Evolutionary conservation across 2,797 vertebrate genomes (phyloP), one percentile per base, ranked within the genome.

Genomic region (Tragelaphus oryx): DNA sequence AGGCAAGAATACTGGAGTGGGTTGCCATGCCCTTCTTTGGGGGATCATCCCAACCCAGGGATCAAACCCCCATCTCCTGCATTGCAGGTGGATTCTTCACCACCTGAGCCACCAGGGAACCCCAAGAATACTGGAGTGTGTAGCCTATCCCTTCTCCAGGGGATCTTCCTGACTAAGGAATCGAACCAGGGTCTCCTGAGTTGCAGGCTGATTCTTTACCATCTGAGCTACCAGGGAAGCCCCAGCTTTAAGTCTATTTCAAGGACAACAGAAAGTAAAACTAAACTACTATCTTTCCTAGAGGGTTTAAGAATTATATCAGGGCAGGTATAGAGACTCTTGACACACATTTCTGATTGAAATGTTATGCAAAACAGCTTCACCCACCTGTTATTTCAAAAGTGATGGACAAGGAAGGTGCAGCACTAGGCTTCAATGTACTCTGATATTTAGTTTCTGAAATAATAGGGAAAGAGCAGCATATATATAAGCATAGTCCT

Each of bases 311-410:
- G 10, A 7, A 76, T 24, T 41, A 7, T 33, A 52, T 68, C 8
- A 83, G 41, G 30, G 46, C 91, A 75, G 5, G 18, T 74, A 33
- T 2, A 80, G 46, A 78, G 71, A 93, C 22, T 84, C 44, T 68
- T 78, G 59, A 96, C 78, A 74, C 9, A 92, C 0, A 6, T 22
- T 96, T 97, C 82, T 95, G 89, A 96, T 59, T 55, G 62, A 93
- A 96, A 97, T 78, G 41, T 57, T 48, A 91, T 22, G 28, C 95
- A 60, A 71, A 94, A 92, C 86, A 93, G 84, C 98, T 96, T 98
- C 96, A 99, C 98, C 98, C 99, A 99, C 99, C 99, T 99, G 99
- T 99, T 97, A 99, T 99, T 98, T 99, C 99, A 98, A 99, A 99
- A 98, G 98, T 99, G 99, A 99, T 99, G 88, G 99, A 99, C 97